Percentiles rank a stretch among this genome's conserved stretches.
Conservation (phyloP, 2,888 invertebrate genomes). For the Coenonympha glycerion region DNA sequence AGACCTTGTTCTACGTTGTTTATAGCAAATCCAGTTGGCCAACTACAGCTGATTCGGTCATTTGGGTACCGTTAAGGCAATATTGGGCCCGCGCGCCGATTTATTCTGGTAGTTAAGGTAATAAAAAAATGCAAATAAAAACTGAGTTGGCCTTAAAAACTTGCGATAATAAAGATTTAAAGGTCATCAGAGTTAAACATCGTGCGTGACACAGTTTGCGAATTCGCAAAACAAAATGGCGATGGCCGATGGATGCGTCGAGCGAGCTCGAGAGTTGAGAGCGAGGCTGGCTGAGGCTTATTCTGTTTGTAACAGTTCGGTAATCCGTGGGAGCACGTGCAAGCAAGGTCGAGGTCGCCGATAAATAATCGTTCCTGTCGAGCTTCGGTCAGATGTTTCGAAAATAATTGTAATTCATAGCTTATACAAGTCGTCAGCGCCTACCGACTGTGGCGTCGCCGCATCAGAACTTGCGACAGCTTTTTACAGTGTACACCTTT, state of each 20-base stretch:
- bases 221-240: slow-evolving; percentile 49
- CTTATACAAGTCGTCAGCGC: not conserved
- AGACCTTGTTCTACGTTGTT: slow-evolving; percentile 20
- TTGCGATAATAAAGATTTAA: slow-evolving; percentile 55
- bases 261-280: not conserved
- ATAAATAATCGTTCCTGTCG: slow-evolving; percentile 38
- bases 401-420: slow-evolving; percentile 14
- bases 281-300: slow-evolving; percentile 35
- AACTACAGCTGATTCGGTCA: slow-evolving; percentile 18
- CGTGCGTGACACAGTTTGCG: slow-evolving; percentile 62
- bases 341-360: slow-evolving; percentile 63
- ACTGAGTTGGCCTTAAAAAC: slow-evolving; percentile 62
- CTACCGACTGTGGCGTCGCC: not conserved
- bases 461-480: slow-evolving; percentile 3
- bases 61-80: slow-evolving; percentile 27
- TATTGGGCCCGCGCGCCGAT: slow-evolving; percentile 41
- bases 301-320: slow-evolving; percentile 48
- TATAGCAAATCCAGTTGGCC: slow-evolving; percentile 22
- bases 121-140: slow-evolving; percentile 45
- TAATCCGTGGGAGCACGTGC: slow-evolving; percentile 54
- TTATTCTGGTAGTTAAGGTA: slow-evolving; percentile 42
- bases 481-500: no score
- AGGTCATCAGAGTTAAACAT: slow-evolving; percentile 66
- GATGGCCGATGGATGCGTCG: slow-evolving; percentile 41
- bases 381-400: slow-evolving; percentile 10